Conservation (phyloP, 2,797 vertebrate species). For the Acanthopagrus latus region DNA sequence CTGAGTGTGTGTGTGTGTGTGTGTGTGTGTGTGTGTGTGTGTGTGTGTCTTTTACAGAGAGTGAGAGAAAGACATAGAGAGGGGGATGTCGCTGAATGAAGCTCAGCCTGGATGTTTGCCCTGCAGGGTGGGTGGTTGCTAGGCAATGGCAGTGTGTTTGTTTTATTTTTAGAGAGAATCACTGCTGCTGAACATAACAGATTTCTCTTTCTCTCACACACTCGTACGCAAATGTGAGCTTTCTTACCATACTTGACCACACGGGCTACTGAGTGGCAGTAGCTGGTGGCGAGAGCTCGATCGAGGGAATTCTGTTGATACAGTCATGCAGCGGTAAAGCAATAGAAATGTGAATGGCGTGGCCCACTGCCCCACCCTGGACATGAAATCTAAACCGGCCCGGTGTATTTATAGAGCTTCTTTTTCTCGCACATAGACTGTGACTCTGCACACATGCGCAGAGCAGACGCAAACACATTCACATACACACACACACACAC, state of each 20-base stretch:
- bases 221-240: constrained; percentile 26
- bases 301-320: constrained; percentile 9
- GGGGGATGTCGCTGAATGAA: constrained; percentile 82
- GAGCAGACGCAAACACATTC: constrained; percentile 34
- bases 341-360: constrained; percentile 69
- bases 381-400: constrained; percentile 77
- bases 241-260: constrained; percentile 39
- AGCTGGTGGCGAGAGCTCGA: constrained; percentile 1
- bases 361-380: constrained; percentile 71
- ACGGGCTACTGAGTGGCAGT: not conserved
- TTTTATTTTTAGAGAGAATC: constrained; percentile 87
- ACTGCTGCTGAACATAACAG: constrained; percentile 75
- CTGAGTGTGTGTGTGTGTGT: constrained; percentile 26
- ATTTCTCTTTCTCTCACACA: constrained; percentile 61
- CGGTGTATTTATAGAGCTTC: constrained; percentile 82
- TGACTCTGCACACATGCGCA: constrained; percentile 78
- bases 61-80: constrained; percentile 57
- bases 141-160: constrained; percentile 82
- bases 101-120: constrained; percentile 83
- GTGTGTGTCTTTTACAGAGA: constrained; percentile 38
- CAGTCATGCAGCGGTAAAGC: constrained; percentile 31
- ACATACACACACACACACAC: constrained; percentile 33
- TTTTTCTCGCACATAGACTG: constrained; percentile 73
- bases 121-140: constrained; percentile 83
- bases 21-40: not conserved